These are phyloP conservation scores for Hydractinia echinata DNA, from an alignment of 30 jellyfish, hydroid and myxozoan species.

Conservation along the genomic window DNA sequence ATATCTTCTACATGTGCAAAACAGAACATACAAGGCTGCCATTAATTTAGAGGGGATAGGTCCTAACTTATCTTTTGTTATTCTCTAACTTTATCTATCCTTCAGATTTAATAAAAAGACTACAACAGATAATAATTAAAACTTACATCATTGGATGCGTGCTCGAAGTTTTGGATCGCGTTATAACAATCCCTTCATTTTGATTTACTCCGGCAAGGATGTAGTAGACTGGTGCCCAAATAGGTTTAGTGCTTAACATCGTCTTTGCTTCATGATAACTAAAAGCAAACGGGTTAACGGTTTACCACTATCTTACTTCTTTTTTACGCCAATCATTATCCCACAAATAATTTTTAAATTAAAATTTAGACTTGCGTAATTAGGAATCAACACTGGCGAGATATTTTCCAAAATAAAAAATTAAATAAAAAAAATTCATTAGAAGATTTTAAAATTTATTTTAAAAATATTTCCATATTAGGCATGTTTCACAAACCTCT, in stretches of 20 bases:
- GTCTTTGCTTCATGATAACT: conserved; percentile 8
- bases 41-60: too few relatives aligned
- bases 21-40: too few relatives aligned
- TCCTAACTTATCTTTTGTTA: too few relatives aligned
- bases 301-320: too few relatives aligned
- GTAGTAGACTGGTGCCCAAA: conserved; percentile 18
- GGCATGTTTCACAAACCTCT: background rate
- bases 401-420: background rate
- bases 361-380: too few relatives aligned
- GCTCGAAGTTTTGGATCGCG: conserved; percentile 1
- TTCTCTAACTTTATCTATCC: too few relatives aligned
- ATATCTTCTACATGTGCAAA: too few relatives aligned
- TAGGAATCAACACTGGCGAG: background rate
- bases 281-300: background rate
- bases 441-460: too few relatives aligned
- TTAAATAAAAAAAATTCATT: too few relatives aligned
- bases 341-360: too few relatives aligned
- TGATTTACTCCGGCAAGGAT: conserved; percentile 7
- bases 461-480: background rate
- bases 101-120: too few relatives aligned
- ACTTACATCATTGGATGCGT: conserved; percentile 11
- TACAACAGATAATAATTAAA: background rate
- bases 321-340: too few relatives aligned
- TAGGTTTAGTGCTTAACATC: background rate
- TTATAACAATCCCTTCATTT: conserved; percentile 9